A percentile compares a stretch with the other conserved stretches of the same genome.
phyloP scores from a whole-genome alignment of 2,888 invertebrate species.

The Malacosoma neustria region DNA sequence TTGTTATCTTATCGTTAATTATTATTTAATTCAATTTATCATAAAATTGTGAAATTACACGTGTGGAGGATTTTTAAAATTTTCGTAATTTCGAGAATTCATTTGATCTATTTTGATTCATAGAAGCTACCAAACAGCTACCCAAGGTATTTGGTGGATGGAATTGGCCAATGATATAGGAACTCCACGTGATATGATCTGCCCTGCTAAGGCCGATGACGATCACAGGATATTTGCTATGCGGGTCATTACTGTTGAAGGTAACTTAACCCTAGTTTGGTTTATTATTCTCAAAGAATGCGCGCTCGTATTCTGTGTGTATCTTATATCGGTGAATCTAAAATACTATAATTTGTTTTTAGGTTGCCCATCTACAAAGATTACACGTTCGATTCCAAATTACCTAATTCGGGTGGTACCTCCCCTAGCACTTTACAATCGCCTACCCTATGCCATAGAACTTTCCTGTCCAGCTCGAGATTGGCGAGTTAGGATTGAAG shows the following conservation, averaged over 20 bases:
- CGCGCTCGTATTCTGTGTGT: too few relatives aligned
- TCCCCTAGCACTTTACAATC: conserved; percentile 84
- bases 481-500: conserved; percentile 75
- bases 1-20: too few relatives aligned
- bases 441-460: conserved; percentile 78
- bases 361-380: conserved; percentile 54
- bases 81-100: too few relatives aligned
- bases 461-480: conserved; percentile 17
- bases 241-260: conserved; percentile 75
- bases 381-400: conserved; percentile 78
- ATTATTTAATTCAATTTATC: too few relatives aligned
- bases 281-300: conserved; percentile 47
- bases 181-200: conserved; percentile 78
- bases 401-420: conserved; percentile 82
- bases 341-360: too few relatives aligned
- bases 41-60: too few relatives aligned
- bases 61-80: too few relatives aligned
- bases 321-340: too few relatives aligned
- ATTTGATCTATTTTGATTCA: too few relatives aligned
- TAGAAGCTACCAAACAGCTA: conserved; percentile 81
- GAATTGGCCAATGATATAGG: conserved; percentile 81
- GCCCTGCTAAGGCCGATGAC: conserved; percentile 76
- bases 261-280: conserved; percentile 37
- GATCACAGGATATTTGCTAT: conserved; percentile 79
- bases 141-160: conserved; percentile 86